Conservation (phyloP, 2,888 invertebrate species). For the Schizaphis graminum region DNA sequence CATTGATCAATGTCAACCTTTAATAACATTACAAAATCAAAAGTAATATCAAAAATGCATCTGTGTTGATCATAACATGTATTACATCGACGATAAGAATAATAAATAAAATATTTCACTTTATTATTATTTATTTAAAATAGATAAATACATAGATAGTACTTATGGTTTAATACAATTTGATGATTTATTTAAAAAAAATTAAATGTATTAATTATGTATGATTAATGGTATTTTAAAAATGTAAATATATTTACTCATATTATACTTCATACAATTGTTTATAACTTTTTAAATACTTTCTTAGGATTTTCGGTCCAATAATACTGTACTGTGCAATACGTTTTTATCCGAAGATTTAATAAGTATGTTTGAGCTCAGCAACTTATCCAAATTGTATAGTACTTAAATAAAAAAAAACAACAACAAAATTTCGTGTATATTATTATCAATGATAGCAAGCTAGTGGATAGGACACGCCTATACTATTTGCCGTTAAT, state of each 20-base stretch:
- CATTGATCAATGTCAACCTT: conserved; percentile 3
- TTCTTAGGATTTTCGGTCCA: background rate
- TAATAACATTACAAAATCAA: background rate
- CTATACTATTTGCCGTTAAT: background rate
- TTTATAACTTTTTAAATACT: background rate
- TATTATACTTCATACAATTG: background rate
- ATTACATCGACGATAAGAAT: background rate
- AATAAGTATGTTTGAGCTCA: background rate
- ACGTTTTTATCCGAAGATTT: background rate
- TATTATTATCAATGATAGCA: background rate
- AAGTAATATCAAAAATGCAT: background rate
- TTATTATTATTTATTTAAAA: background rate
- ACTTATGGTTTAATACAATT: background rate
- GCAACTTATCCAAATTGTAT: background rate
- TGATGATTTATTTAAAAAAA: background rate
- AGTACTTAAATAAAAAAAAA: background rate
- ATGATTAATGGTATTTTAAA: background rate
- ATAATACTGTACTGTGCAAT: background rate
- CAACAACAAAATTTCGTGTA: background rate
- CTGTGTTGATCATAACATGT: background rate
- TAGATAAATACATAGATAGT: background rate
- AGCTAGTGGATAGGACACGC: background rate
- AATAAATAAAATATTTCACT: background rate
- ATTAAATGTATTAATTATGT: background rate
- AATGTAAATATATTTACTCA: background rate